Evolutionary conservation across 1,140 invertebrate species (phyloP), one percentile per base, ranked within the genome.

Genomic region (Ladona fulva): DNA sequence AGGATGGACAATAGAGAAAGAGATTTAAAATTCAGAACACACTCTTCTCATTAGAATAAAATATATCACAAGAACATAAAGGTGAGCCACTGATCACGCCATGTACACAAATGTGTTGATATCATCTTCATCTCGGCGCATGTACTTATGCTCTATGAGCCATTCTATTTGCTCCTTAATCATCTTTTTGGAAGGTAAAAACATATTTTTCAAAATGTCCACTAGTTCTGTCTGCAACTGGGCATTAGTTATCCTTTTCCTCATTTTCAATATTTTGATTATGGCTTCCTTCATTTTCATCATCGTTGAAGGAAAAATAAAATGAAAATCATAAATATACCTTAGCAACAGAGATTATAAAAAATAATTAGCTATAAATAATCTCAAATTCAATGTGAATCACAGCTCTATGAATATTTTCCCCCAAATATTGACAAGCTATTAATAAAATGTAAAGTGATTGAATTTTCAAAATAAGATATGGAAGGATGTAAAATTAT

Each of bases 111-210:
- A 99, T 82, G 94, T 95, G 86, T 98, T 98, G 83, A 99, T 98
- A 85, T 99, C 96, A 80, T 97, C 95, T 82, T 98, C 96, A 85
- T 98, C 96, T 80, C 98, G 89, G 78, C 90, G 89, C 92, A 99
- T 98, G 85, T 98, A 99, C 85, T 98, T 98, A 84, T 99, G 95
- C 87, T 99, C 97, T 81, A 99, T 99, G 12, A 99, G 89, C 97
- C 97, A 99, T 86, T 99, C 97, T 42, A 99, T 92, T 87, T 99
- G 97, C 87, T 99, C 97, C 87, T 99, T 99, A 80, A 99, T 99
- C 92, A 99, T 95, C 87, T 99, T 99, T 87, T 98, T 98, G 79
- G 96, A 97, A 42, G 98, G 98, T 81, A 99, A 86, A 88, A 99
- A 99, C 96, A 99, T 98, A 85, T 99, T 98, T 86, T 98, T 99